These are phyloP conservation scores for Zoroaster sp. DNA, from an alignment of 53 echinoderm and acorn worm genomes.

Conservation along the genomic window DNA sequence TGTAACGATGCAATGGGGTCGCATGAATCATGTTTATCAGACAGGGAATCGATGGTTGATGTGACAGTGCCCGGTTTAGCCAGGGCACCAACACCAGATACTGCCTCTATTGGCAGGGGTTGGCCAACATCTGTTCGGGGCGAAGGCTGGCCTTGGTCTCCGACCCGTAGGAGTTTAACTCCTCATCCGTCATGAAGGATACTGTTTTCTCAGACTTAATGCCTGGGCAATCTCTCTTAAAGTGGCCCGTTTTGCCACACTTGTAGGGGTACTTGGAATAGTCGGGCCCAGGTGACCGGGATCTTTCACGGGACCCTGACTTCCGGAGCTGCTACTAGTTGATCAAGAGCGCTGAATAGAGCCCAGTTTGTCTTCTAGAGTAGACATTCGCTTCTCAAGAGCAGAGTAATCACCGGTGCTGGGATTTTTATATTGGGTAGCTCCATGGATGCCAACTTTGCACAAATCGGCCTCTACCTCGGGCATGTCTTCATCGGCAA, in stretches of 20 bases:
- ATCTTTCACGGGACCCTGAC: background rate
- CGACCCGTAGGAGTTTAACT: constrained; percentile 47
- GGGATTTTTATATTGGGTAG: background rate
- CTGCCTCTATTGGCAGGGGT: background rate
- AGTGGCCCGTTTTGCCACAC: constrained; percentile 26
- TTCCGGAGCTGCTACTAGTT: background rate
- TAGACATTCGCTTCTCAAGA: background rate
- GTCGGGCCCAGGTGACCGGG: background rate
- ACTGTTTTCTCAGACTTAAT: background rate
- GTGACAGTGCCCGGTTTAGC: background rate
- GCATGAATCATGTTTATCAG: background rate
- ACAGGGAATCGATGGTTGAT: background rate
- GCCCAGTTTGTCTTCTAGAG: background rate
- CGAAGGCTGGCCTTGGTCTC: constrained; percentile 20
- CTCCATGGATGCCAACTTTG: background rate
- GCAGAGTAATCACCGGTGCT: background rate
- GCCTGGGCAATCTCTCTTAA: background rate
- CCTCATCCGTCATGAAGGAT: background rate
- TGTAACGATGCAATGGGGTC: background rate
- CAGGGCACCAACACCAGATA: background rate
- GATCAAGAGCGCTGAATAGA: background rate
- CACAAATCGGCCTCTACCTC: background rate
- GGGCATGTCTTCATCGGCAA: background rate
- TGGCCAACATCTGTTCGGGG: background rate
- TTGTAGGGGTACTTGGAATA: background rate